Base-by-base conservation (phyloP, 2,888 invertebrate species). In the Atethmia centrago region DNA sequence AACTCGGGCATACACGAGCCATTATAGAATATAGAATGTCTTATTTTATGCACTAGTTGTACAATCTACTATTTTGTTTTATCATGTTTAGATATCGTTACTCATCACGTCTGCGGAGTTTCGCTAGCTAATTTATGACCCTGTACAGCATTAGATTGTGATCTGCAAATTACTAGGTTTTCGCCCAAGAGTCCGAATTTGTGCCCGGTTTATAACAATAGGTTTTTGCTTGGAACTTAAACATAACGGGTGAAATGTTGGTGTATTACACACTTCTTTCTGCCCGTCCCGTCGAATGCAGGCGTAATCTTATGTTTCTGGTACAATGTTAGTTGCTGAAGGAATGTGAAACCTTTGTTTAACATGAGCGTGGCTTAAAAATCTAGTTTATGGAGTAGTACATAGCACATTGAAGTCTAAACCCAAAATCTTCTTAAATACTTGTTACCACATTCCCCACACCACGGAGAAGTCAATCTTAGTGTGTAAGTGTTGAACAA, bases 401-500 rank as follows among this genome's bases (percentile, higher is more conserved):
- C 66, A 62, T 71, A 74, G 21, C 67, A 78, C 63, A 78, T 59
- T 21, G 45, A 56, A 61, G 10, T 71, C 7, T 8, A 12, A 42
- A 28, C 28, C 19, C 19, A 4, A 28, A 56, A 19, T 56, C 31
- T 19, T 19, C 56, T 56, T 16, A 55, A 55, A 55, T 55, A 55
- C 16, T 56, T 63, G 78, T 84, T 86, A 86, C 86, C 86, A 79
- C 74, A 74, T 72, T 59, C 49, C 67, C 77, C 79, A 77, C 85
- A 85, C 85, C 83, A 80, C 83, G 63, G 55, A 63, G 28, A 74
- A 83, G 83, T 87, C 80, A 87, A 56, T 59, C 59, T 74, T 87
- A 89, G 80, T 68, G 36, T 53, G 40, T 91, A 90, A 92, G 92
- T 88, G 89, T 91, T 91, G 92, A 92, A 90, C 91, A 92, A 92